These are phyloP conservation scores for Torymus texanus DNA, from an alignment of 2,888 invertebrate genomes.

Conservation along the genomic window DNA sequence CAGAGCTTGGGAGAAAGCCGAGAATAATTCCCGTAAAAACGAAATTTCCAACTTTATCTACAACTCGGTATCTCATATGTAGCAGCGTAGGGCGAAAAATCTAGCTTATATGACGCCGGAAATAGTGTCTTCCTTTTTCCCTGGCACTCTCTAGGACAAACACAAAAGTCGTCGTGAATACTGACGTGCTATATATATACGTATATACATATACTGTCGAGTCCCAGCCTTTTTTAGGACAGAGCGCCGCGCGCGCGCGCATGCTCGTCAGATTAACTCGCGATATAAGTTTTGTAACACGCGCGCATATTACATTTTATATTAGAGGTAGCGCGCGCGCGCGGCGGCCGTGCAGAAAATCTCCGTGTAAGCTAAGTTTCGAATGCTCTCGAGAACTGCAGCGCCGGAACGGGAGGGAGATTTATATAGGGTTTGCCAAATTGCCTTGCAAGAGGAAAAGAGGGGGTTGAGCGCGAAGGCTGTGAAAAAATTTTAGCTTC, in stretches of 20 bases:
- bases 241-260: neutral
- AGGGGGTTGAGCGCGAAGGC: constrained; percentile 5
- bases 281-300: constrained; percentile 66
- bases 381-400: constrained; percentile 65
- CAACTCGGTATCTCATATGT: too few species aligned
- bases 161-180: too few species aligned
- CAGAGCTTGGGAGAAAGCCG: too few species aligned
- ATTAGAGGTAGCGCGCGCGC: constrained; percentile 37
- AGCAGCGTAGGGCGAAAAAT: too few species aligned
- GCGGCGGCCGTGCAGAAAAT: neutral
- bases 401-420: constrained; percentile 46
- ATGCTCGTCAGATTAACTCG: constrained; percentile 55
- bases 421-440: constrained; percentile 68
- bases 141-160: too few species aligned
- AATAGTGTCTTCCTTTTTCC: too few species aligned
- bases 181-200: too few species aligned
- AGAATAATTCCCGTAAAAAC: too few species aligned
- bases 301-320: constrained; percentile 66
- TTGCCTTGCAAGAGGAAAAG: constrained; percentile 66
- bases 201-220: too few species aligned
- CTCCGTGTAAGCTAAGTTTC: constrained; percentile 64
- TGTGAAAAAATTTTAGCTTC: constrained; percentile 21
- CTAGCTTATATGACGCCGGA: too few species aligned
- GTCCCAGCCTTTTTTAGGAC: constrained; percentile 34
- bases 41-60: too few species aligned